Evolutionary conservation across 2,113 vertebrate genomes (phyloP), one percentile per base, ranked within the genome.

Genomic region (Gallinago undulata): DNA sequence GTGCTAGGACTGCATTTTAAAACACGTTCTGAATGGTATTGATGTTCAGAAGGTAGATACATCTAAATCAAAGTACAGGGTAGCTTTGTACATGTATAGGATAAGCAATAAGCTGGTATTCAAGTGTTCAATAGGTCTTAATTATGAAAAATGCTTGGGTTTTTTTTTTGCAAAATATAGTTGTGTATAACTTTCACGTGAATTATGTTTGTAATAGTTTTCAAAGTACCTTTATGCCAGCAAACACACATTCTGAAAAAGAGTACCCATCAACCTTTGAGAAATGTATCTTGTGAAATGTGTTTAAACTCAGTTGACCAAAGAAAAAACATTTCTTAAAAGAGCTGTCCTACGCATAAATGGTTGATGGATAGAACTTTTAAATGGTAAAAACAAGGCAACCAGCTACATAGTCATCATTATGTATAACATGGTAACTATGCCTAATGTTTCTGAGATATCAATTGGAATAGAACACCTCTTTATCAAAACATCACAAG

Each of bases 1-100:
- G 41, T 87, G 76, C 11, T 87, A 57, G 24, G 96, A 94, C 39
- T 93, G 22, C 21, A 39, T 92, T 96, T 95, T 95, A 85, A 96
- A 96, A 73, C 22, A 35, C 25, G 17, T 91, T 31, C 57, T 92
- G 50, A 57, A 72, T 67, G 16, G 25, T 30, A 31, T 74, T 89
- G 11, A 31, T 68, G 15, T 90, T 93, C 69, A 92, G 64, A 97
- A 95, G 88, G 28, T 16, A 92, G 53, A 74, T 89, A 11, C 3
- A 31, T 92, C 30, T 91, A 94, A 93, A 92, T 70, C 39, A 92
- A 97, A 96, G 55, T 72, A 82, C n/a, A 35, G 7, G 17, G 84
- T 87, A 93, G 67, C 8, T 92, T 93, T 96, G 16, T 19, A 43
- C 19, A 45, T 45, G 9, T 73, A 78, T 41, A 75, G 10, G 67